Percentiles rank a stretch among this genome's conserved stretches.
phyloP scores from a whole-genome alignment of 2,797 vertebrate genomes.

The Chaetodon trifasciatus region DNA sequence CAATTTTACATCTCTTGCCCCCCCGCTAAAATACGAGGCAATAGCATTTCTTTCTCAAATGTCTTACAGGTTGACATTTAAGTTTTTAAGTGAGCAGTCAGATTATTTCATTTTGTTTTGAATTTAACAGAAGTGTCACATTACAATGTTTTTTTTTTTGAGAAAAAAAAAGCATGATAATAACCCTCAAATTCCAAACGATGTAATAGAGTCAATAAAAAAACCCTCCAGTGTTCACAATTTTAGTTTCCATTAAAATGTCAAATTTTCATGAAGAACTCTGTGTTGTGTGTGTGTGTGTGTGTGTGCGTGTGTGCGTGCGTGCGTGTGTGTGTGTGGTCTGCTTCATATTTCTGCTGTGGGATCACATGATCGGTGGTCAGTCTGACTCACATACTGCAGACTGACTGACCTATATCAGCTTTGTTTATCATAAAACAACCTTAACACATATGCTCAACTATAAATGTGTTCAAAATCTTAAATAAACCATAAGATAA shows the following conservation, averaged over 20 bases:
- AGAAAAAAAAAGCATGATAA: slow-evolving; percentile 75
- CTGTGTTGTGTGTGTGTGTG: slow-evolving; percentile 11
- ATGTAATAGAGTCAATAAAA: slow-evolving; percentile 79
- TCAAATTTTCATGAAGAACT: slow-evolving; percentile 79
- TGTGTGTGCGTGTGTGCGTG: neutral
- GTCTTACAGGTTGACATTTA: slow-evolving; percentile 79
- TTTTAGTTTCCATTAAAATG: slow-evolving; percentile 88
- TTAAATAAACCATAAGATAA: neutral
- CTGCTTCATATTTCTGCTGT: neutral
- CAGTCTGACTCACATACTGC: neutral
- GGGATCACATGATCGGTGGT: neutral
- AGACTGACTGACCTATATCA: neutral
- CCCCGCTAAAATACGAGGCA: slow-evolving; percentile 57
- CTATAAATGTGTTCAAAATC: neutral
- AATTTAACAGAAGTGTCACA: slow-evolving; percentile 77
- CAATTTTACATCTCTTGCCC: slow-evolving; percentile 46
- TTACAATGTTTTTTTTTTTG: slow-evolving; percentile 69
- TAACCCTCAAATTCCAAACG: slow-evolving; percentile 82
- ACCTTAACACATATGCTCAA: neutral
- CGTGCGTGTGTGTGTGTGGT: neutral
- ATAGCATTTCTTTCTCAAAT: slow-evolving; percentile 66
- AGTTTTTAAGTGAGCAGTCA: slow-evolving; percentile 70
- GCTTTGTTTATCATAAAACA: neutral
- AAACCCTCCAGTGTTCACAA: slow-evolving; percentile 80
- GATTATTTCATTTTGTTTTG: slow-evolving; percentile 71